Percentiles rank a stretch among this genome's conserved stretches.
These are phyloP conservation scores for Perca flavescens DNA, from an alignment of 2,113 vertebrate genomes.

Conservation along the genomic window DNA sequence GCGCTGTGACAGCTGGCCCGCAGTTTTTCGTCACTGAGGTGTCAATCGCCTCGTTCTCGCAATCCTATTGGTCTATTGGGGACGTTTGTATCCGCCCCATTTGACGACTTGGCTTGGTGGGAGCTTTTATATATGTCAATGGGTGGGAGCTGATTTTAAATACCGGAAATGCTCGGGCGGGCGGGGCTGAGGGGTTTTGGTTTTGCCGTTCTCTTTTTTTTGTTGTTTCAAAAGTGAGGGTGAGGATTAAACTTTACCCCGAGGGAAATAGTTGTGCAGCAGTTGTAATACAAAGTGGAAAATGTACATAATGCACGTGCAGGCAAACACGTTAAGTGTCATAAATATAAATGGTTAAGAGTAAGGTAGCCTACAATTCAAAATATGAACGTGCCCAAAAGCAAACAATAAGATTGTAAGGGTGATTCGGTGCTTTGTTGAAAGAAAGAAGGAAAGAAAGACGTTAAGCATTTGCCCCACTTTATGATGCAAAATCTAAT, in stretches of 20 bases:
- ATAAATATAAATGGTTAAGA: background rate
- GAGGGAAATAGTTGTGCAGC: background rate
- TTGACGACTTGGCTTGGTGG: background rate
- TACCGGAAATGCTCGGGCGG: background rate
- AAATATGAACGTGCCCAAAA: too few relatives aligned
- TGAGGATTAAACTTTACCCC: too few relatives aligned
- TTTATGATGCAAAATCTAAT: background rate
- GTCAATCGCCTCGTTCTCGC: conserved; percentile 63
- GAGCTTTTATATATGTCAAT: too few relatives aligned
- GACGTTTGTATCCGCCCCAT: conserved; percentile 6
- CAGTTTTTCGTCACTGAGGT: conserved; percentile 26
- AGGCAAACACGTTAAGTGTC: too few relatives aligned
- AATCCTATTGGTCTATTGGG: conserved; percentile 66
- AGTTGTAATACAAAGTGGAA: background rate
- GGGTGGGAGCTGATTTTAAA: background rate
- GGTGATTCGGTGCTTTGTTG: too few relatives aligned
- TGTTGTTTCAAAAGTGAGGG: background rate
- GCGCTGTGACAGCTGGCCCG: conserved; percentile 76
- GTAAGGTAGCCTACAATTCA: too few relatives aligned
- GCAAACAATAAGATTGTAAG: too few relatives aligned
- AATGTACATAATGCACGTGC: background rate
- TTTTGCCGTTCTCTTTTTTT: too few relatives aligned
- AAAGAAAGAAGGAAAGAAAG: too few relatives aligned
- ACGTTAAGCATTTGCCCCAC: too few relatives aligned
- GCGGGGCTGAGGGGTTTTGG: conserved; percentile 17